A percentile compares a stretch with the other conserved stretches of the same genome.
Evolutionary conservation across 2,113 vertebrate species (phyloP).

Genomic region (Limnothrissa miodon): DNA sequence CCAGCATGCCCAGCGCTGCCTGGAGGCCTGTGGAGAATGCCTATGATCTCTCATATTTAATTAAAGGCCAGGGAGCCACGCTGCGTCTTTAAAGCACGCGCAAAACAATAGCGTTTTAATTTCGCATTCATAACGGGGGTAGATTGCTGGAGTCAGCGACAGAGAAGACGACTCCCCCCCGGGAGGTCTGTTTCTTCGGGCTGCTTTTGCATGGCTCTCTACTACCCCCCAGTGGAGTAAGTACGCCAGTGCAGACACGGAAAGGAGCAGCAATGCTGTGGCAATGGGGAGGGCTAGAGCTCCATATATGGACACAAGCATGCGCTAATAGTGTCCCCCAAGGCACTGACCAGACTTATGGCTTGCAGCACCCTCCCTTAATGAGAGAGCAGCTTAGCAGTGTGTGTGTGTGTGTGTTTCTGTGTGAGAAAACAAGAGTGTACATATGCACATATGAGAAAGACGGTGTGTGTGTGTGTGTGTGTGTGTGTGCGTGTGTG

Average conservation of each 20-base stretch:
- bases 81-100: not conserved
- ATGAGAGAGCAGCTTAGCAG: not conserved
- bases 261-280: not conserved
- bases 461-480: not conserved
- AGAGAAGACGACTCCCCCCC: not conserved
- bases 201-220: not conserved
- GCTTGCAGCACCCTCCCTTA: not conserved
- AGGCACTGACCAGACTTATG: not conserved
- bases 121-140: not conserved
- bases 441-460: not conserved
- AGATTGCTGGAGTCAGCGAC: not conserved
- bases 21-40: not conserved
- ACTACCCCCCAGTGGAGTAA: not conserved
- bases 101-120: not conserved
- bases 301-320: not conserved
- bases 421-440: not conserved
- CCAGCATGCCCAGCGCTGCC: not conserved
- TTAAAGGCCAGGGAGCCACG: not conserved
- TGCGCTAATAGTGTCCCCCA: not conserved
- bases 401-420: not conserved
- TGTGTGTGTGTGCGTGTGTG: not conserved
- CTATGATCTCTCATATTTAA: constrained; percentile 12
- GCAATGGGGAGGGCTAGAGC: not conserved
- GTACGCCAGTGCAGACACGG: not conserved
- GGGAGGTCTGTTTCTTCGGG: not conserved